These are phyloP conservation scores for Drosophila saltans DNA, from an alignment of 1,140 invertebrate species.

Conservation along the genomic window DNA sequence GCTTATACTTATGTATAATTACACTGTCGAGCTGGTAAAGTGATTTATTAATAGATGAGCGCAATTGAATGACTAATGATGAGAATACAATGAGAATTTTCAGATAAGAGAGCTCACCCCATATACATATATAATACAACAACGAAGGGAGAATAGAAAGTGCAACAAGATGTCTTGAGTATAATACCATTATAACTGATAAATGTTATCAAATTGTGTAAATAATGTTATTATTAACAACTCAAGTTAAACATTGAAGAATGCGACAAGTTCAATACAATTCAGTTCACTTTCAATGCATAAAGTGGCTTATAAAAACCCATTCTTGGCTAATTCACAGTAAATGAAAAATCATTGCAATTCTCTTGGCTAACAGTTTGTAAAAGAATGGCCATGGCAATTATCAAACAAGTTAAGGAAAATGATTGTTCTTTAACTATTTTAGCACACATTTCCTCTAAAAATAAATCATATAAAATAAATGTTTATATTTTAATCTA, in stretches of 20 bases:
- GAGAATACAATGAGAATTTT: slow-evolving; percentile 13
- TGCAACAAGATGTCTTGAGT: neutral
- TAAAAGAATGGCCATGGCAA: no score
- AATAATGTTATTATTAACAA: neutral
- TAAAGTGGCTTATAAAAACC: neutral
- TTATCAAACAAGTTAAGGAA: no score
- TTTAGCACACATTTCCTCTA: no score
- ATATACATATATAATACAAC: neutral
- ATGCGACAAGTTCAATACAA: neutral
- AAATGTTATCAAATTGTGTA: slow-evolving; percentile 5
- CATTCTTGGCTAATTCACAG: no score
- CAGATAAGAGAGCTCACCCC: neutral
- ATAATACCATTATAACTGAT: neutral
- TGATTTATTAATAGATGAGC: slow-evolving; percentile 26
- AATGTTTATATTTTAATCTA: no score
- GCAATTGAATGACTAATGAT: slow-evolving; percentile 18
- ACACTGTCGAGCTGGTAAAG: slow-evolving; percentile 29
- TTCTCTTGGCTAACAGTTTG: no score
- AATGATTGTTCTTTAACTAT: no score
- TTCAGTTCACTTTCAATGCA: neutral
- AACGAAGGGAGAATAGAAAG: neutral
- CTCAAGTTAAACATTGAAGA: neutral
- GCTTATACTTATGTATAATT: slow-evolving; percentile 27
- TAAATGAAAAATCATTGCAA: no score
- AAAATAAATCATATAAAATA: no score